A percentile compares a stretch with the other conserved stretches of the same genome.
phyloP scores from a whole-genome alignment of 2,888 invertebrate species.

The Archaeoteleia sp. region DNA sequence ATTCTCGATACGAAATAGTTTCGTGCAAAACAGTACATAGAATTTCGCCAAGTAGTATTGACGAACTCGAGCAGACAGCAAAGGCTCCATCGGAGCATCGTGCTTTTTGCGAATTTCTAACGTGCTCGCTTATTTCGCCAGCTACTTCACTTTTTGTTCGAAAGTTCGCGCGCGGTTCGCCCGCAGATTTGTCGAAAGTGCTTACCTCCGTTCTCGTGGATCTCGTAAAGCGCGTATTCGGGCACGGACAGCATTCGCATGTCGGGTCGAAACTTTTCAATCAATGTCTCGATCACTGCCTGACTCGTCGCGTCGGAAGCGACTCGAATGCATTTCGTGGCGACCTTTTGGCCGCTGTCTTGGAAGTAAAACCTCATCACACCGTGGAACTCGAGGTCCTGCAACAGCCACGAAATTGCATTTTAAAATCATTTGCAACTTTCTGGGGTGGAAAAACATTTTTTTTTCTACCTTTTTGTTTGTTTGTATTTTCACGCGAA shows the following conservation, averaged over 20 bases:
- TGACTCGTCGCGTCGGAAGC: constrained; percentile 96
- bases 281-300: constrained; percentile 97
- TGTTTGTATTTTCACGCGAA: too few species aligned
- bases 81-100: too few species aligned
- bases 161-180: background rate
- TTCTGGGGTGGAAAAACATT: too few species aligned
- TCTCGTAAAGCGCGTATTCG: constrained; percentile 83
- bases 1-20: too few species aligned
- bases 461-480: too few species aligned
- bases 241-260: constrained; percentile 92
- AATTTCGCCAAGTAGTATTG: too few species aligned
- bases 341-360: constrained; percentile 98
- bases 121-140: constrained; percentile 9
- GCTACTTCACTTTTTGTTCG: constrained; percentile 21
- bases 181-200: constrained; percentile 16
- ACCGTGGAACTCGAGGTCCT: constrained; percentile 99
- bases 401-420: constrained; percentile 57
- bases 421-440: too few species aligned
- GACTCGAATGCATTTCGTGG: constrained; percentile 98
- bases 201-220: constrained; percentile 83
- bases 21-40: too few species aligned
- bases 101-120: too few species aligned
- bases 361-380: constrained; percentile 99
- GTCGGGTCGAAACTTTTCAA: constrained; percentile 99
- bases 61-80: too few species aligned